Evolutionary conservation across 2,888 invertebrate species (phyloP).

Genomic region (Drosophila paramelanica): DNA sequence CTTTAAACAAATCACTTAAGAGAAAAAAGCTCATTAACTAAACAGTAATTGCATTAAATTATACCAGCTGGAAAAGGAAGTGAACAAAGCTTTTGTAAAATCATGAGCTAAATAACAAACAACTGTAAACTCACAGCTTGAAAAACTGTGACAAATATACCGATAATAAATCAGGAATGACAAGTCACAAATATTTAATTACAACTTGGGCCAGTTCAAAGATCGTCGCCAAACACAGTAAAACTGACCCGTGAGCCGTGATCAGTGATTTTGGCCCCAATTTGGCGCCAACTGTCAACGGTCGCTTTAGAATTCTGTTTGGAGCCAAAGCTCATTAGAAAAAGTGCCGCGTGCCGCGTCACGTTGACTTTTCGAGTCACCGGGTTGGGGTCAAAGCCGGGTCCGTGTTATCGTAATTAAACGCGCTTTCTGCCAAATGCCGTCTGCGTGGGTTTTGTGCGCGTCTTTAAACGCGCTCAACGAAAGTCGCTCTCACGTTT

Average conservation of each 20-base stretch:
- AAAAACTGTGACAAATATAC: conserved; percentile 32
- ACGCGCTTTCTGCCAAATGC: conserved; percentile 57
- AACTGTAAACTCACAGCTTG: conserved; percentile 6
- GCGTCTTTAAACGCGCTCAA: conserved; percentile 49
- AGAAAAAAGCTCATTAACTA: background rate
- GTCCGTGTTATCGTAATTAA: conserved; percentile 51
- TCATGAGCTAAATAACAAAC: conserved; percentile 14
- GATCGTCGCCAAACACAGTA: conserved; percentile 16
- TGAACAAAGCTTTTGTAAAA: conserved; percentile 23
- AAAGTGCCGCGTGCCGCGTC: conserved; percentile 58
- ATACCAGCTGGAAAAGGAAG: conserved; percentile 2
- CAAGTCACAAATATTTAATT: conserved; percentile 35
- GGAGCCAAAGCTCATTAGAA: conserved; percentile 54
- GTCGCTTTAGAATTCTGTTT: conserved; percentile 49
- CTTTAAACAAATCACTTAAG: background rate
- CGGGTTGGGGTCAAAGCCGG: conserved; percentile 16
- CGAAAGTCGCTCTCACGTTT: conserved; percentile 68
- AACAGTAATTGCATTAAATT: conserved; percentile 2
- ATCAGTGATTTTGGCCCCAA: conserved; percentile 48
- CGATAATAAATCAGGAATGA: conserved; percentile 14
- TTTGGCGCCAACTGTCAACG: conserved; percentile 54
- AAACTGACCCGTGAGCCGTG: conserved; percentile 6
- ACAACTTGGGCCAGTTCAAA: conserved; percentile 18
- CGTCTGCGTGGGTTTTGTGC: conserved; percentile 36
- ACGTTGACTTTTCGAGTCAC: background rate